Base-by-base conservation (phyloP, 2,113 vertebrate genomes). In the Ariopsis seemanni region DNA sequence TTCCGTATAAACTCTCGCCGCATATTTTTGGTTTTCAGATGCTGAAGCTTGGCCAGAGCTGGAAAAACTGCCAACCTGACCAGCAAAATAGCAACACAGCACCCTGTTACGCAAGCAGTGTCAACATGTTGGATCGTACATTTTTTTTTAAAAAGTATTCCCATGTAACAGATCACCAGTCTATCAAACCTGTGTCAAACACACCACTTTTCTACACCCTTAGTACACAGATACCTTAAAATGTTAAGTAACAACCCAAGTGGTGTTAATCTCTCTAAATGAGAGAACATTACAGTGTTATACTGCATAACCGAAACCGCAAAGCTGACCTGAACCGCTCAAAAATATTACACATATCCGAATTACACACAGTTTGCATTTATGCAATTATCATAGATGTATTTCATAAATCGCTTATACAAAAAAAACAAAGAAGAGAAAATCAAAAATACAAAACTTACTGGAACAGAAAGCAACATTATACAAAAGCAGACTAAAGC, bases 381-480 rank as follows among this genome's bases (percentile, higher is more conserved):
- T n/a, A 50, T 6, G 18, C 79, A 83, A 48, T 82, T 58, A 52
- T 58, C 25, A 71, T 42, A 69, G 62, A 67, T 22, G 27, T 22
- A 18, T 82, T 48, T 82, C 58, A 82, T 62, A n/a, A 34, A 53
- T 6, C 67, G 85, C 55, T 77, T 86, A 88, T 15, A 89, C 82
- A 85, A 22, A 83, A 22, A 74, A 42, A 79, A 30, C 90, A 52
- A 89, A 7, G 5, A 30, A 7, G n/a, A n/a, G n/a, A n/a, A 58
- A 81, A 60, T 42, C 5, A 62, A 48, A 82, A 82, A 62, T 62
- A 82, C 57, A 65, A 90, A 91, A 65, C 53, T 86, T 92, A 58
- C 53, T 86, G 92, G 89, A 94, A 94, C 91, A 93, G 89, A 93
- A 90, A 89, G 90, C 88, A 89, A 88, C 89, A 34, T 62, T 30